phyloP scores from a whole-genome alignment of 2,888 invertebrate species.

The Oscheius sp. region DNA sequence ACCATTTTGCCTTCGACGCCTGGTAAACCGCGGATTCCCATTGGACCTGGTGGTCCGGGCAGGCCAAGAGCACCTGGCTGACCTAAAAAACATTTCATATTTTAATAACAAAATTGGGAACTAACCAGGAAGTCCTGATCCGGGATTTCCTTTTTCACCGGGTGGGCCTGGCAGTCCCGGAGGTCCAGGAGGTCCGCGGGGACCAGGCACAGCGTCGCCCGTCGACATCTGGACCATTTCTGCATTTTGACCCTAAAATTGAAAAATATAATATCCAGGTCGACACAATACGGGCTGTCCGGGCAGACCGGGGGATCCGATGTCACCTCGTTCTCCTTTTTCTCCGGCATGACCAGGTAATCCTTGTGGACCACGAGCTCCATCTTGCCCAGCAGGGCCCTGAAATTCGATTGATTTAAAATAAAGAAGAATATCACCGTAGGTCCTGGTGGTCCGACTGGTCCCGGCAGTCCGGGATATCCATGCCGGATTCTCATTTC shows the following conservation, averaged over 20 bases:
- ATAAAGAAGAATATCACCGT: conserved; percentile 32
- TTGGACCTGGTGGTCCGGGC: conserved; percentile 68
- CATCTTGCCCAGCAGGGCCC: conserved; percentile 32
- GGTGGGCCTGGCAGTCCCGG: conserved; percentile 45
- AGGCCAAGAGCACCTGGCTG: conserved; percentile 66
- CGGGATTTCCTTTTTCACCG: conserved; percentile 50
- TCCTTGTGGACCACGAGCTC: conserved; percentile 64
- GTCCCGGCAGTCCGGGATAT: conserved; percentile 55
- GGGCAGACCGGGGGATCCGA: conserved; percentile 68
- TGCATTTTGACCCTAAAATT: conserved; percentile 25
- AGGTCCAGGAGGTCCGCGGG: conserved; percentile 23
- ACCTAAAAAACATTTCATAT: neutral
- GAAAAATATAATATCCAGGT: neutral
- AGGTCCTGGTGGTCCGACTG: conserved; percentile 54
- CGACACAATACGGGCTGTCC: conserved; percentile 54
- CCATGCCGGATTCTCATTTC: conserved; percentile 49
- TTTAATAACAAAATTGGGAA: neutral
- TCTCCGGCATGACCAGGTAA: conserved; percentile 69
- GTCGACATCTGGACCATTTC: neutral
- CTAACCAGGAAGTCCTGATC: conserved; percentile 50
- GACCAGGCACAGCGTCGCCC: conserved; percentile 33
- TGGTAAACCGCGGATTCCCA: conserved; percentile 63
- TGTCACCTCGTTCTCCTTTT: conserved; percentile 70
- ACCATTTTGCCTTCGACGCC: conserved; percentile 63
- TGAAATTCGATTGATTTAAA: neutral